Conservation (phyloP, 92 coral and sea anemone species). For the Zoanthus sansibaricus region DNA sequence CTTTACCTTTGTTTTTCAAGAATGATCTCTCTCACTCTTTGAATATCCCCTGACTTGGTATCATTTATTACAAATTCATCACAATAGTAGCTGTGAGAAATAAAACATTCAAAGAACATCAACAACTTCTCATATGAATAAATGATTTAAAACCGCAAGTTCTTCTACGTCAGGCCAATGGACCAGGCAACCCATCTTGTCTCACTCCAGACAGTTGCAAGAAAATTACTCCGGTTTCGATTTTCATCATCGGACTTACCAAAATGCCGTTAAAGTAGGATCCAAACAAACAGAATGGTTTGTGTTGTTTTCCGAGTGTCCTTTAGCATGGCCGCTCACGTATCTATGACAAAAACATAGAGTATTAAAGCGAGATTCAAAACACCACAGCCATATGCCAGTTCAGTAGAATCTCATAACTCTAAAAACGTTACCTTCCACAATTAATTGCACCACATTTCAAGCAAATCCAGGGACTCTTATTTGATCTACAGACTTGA, state of each 20-base stretch:
- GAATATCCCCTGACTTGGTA: slow-evolving; percentile 89
- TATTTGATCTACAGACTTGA: slow-evolving; percentile 90
- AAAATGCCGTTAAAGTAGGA: slow-evolving; percentile 90
- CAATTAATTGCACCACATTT: slow-evolving; percentile 91
- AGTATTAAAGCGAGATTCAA: background rate
- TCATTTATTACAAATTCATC: slow-evolving; percentile 97
- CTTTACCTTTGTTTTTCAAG: slow-evolving; percentile 73
- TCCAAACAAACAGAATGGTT: slow-evolving; percentile 94
- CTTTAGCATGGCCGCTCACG: slow-evolving; percentile 96
- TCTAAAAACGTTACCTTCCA: slow-evolving; percentile 78
- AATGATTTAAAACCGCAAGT: background rate
- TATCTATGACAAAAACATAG: slow-evolving; percentile 67
- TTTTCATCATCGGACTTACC: slow-evolving; percentile 64
- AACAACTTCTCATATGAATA: background rate
- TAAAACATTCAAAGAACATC: background rate
- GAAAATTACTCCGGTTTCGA: background rate
- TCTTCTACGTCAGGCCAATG: background rate
- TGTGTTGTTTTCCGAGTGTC: slow-evolving; percentile 81
- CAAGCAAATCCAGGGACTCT: slow-evolving; percentile 97
- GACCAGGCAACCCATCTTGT: background rate
- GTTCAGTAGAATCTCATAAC: background rate
- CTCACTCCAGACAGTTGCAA: background rate
- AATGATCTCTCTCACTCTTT: slow-evolving; percentile 84
- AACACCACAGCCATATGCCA: background rate
- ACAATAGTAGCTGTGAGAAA: slow-evolving; percentile 82